Conservation (phyloP, 2,888 invertebrate genomes). For the Machimus rusticus region DNA sequence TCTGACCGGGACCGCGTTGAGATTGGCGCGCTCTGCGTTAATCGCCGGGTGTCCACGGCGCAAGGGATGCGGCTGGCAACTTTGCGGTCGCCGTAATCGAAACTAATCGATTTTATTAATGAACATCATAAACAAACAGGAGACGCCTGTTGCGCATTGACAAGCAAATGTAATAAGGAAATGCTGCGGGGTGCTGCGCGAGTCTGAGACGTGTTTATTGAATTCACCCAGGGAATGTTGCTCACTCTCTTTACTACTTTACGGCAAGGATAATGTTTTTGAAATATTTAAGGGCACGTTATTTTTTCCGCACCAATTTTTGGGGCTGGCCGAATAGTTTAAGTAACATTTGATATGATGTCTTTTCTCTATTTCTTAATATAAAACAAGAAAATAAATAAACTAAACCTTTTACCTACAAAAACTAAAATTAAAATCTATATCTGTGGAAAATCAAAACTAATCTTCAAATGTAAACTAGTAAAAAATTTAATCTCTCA, state of each 20-base stretch:
- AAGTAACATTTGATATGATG: too few relatives aligned
- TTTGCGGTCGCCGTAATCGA: neutral
- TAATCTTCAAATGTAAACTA: too few relatives aligned
- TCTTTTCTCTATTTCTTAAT: too few relatives aligned
- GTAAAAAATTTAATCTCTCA: too few relatives aligned
- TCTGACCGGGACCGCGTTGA: neutral
- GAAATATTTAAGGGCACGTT: neutral
- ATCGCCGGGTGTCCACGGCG: neutral
- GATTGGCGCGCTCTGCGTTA: neutral
- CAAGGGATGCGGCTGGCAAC: neutral
- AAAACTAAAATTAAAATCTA: too few relatives aligned
- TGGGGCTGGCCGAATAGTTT: too few relatives aligned
- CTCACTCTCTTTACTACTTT: neutral
- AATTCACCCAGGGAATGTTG: neutral
- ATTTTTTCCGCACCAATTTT: too few relatives aligned
- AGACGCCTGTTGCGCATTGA: neutral
- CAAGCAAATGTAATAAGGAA: constrained; percentile 31
- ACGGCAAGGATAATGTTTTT: neutral
- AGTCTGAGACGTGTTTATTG: neutral
- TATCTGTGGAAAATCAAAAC: too few relatives aligned
- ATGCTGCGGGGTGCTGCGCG: neutral
- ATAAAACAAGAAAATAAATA: too few relatives aligned
- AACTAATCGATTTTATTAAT: constrained; percentile 39
- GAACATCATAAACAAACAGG: constrained; percentile 29
- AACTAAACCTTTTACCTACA: too few relatives aligned